Evolutionary conservation across 2,888 invertebrate species (phyloP).

Genomic region (Desoria tigrina): DNA sequence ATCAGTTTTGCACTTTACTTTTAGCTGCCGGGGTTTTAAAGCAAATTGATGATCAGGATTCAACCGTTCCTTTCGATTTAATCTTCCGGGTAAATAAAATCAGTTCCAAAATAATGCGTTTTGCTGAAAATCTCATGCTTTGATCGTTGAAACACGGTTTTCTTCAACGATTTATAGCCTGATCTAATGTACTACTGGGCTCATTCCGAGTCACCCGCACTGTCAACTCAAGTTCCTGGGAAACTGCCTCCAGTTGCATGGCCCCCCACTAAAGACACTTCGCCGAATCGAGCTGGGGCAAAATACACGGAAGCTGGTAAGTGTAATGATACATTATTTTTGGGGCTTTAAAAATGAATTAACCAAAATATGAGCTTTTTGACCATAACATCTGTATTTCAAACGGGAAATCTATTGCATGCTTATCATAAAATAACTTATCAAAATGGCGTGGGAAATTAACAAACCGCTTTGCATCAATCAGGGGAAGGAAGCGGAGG

Average conservation of each 20-base stretch:
- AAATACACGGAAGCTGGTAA: conserved; percentile 59
- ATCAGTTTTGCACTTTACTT: conserved; percentile 84
- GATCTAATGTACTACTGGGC: conserved; percentile 91
- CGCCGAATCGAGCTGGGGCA: conserved; percentile 54
- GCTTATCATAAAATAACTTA: neutral
- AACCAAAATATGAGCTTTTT: too few relatives aligned
- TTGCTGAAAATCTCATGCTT: too few relatives aligned
- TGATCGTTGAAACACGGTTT: too few relatives aligned
- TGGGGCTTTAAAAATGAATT: neutral
- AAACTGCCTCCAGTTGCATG: conserved; percentile 71
- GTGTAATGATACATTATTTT: conserved; percentile 14
- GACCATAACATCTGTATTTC: too few relatives aligned
- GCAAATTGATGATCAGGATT: conserved; percentile 73
- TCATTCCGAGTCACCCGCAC: conserved; percentile 71
- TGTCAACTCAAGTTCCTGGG: conserved; percentile 70
- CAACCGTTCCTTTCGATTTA: conserved; percentile 63
- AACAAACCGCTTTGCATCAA: neutral
- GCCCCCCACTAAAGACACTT: conserved; percentile 64
- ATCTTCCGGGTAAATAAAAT: conserved; percentile 68
- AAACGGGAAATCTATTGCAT: too few relatives aligned
- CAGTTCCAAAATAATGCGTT: too few relatives aligned
- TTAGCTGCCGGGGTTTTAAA: conserved; percentile 81
- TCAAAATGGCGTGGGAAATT: neutral
- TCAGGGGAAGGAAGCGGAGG: conserved; percentile 3
- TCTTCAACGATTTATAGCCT: conserved; percentile 60